A percentile compares a stretch with the other conserved stretches of the same genome.
phyloP scores from a whole-genome alignment of 2,113 vertebrate species.

The Semicossyphus pulcher region DNA sequence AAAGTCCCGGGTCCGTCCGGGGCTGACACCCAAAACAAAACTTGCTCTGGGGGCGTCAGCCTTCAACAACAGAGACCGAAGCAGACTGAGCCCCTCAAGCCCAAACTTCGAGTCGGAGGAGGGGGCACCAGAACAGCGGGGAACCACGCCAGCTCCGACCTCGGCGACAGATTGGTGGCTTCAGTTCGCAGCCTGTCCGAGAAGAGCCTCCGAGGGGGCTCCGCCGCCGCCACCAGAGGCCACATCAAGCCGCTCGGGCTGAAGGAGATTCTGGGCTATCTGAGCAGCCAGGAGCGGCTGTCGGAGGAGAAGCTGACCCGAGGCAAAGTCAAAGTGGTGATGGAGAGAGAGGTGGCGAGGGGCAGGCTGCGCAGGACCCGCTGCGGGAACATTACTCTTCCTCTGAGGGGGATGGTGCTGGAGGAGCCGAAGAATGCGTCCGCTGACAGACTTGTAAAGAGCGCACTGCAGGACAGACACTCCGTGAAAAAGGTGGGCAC shows the following conservation, averaged over 20 bases:
- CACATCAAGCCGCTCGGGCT: conserved; percentile 76
- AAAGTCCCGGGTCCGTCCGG: conserved; percentile 54
- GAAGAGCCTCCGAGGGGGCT: conserved; percentile 58
- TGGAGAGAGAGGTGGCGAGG: conserved; percentile 85
- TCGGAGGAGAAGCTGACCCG: conserved; percentile 84
- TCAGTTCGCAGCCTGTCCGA: conserved; percentile 80
- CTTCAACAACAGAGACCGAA: conserved; percentile 43
- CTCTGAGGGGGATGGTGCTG: conserved; percentile 76
- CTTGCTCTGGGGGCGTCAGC: conserved; percentile 65
- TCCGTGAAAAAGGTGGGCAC: conserved; percentile 70
- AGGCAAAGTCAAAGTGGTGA: conserved; percentile 86
- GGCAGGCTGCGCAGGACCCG: conserved; percentile 87
- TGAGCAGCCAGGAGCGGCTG: conserved; percentile 78
- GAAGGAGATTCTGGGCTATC: conserved; percentile 79
- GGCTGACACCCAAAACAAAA: conserved; percentile 69
- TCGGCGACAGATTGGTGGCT: conserved; percentile 78
- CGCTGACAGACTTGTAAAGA: conserved; percentile 65
- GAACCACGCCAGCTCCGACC: conserved; percentile 60
- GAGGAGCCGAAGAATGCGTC: conserved; percentile 51
- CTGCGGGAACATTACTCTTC: conserved; percentile 85
- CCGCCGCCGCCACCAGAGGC: conserved; percentile 60
- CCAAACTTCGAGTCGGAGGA: conserved; percentile 74
- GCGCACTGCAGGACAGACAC: conserved; percentile 76
- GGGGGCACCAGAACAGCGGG: conserved; percentile 40
- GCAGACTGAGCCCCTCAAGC: conserved; percentile 49